Evolutionary conservation across 1,140 invertebrate species (phyloP).

Genomic region (Mizuhopecten yessoensis): DNA sequence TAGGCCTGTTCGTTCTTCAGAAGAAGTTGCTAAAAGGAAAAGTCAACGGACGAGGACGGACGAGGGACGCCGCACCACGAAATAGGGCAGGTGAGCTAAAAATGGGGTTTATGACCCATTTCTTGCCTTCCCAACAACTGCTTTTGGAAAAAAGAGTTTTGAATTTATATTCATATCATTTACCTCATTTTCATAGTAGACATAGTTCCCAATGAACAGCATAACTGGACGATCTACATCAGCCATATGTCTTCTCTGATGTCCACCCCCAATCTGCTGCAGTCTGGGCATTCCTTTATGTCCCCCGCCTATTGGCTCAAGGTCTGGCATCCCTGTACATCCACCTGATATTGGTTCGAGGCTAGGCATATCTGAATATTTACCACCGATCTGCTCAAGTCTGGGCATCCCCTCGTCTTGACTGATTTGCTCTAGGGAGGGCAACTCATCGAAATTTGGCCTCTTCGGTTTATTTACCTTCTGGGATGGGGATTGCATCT

Average conservation of each 20-base stretch:
- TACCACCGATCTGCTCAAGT: neutral
- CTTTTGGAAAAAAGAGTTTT: too few species aligned
- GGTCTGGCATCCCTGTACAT: constrained; percentile 32
- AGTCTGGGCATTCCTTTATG: constrained; percentile 55
- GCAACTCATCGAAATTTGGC: neutral
- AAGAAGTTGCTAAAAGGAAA: too few species aligned
- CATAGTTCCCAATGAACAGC: constrained; percentile 53
- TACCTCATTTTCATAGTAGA: constrained; percentile 52
- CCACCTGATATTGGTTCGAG: constrained; percentile 23
- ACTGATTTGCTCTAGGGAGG: neutral
- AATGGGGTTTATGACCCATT: too few species aligned
- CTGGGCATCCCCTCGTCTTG: neutral
- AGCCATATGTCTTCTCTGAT: neutral
- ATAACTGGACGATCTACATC: neutral
- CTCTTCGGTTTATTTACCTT: neutral
- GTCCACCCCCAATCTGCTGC: neutral
- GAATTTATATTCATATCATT: too few species aligned
- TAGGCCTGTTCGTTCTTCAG: too few species aligned
- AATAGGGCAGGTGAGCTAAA: too few species aligned
- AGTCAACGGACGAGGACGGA: too few species aligned
- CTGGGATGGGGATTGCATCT: neutral
- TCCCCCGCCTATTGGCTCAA: neutral
- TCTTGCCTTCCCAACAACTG: too few species aligned
- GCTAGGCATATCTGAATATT: constrained; percentile 45
- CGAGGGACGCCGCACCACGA: too few species aligned